Evolutionary conservation across 2,888 invertebrate genomes (phyloP).

Genomic region (Teinopalpus imperialis): DNA sequence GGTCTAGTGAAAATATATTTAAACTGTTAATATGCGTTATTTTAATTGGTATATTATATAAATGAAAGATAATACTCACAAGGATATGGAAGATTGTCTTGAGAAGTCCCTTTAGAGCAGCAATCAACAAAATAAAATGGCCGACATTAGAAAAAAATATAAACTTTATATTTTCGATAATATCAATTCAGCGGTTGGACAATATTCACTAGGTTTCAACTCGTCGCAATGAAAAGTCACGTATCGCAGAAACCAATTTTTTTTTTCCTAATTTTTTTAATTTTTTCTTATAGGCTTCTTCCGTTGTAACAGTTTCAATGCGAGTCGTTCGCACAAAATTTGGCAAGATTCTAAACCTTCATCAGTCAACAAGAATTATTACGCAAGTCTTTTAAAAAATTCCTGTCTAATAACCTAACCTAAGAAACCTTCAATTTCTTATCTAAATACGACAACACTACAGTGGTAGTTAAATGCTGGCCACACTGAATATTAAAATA

Average conservation of each 20-base stretch:
- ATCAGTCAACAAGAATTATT: constrained; percentile 53
- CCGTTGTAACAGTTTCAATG: constrained; percentile 29
- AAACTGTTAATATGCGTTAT: too few relatives aligned
- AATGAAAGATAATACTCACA: constrained; percentile 75
- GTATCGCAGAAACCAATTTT: constrained; percentile 3
- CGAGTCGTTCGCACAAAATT: constrained; percentile 41
- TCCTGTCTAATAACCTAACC: constrained; percentile 18
- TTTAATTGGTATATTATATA: too few relatives aligned
- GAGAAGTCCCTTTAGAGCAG: constrained; percentile 82
- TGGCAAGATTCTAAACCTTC: constrained; percentile 67
- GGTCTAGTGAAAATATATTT: too few relatives aligned
- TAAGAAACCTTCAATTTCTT: constrained; percentile 2
- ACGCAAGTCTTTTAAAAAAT: constrained; percentile 45
- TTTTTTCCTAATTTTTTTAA: constrained; percentile 21
- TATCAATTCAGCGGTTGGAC: constrained; percentile 25
- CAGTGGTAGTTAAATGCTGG: constrained; percentile 15
- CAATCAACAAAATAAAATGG: constrained; percentile 47
- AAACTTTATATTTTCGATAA: constrained; percentile 7
- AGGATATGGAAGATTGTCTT: constrained; percentile 84
- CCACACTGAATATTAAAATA: constrained; percentile 21
- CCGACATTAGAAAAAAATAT: constrained; percentile 34
- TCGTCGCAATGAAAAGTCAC: constrained; percentile 9
- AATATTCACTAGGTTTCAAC: constrained; percentile 16
- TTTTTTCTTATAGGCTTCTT: constrained; percentile 32
- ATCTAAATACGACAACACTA: constrained; percentile 21